phyloP scores from a whole-genome alignment of 2,888 invertebrate genomes.

The Amphipoea lucens region DNA sequence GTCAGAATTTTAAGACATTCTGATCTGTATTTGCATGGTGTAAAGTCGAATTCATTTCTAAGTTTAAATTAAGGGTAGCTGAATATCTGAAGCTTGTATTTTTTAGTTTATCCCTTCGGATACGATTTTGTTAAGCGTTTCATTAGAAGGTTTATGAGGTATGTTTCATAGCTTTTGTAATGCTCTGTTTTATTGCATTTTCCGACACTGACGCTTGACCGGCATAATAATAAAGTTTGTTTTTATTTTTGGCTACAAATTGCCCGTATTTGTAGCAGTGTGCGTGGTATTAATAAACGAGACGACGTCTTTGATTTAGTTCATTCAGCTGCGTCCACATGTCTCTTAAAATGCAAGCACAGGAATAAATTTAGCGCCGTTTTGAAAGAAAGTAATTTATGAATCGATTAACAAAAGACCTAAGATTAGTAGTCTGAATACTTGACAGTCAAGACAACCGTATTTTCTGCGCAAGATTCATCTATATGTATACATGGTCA shows the following conservation, averaged over 20 bases:
- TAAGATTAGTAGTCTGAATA: not conserved
- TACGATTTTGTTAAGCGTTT: slow-evolving; percentile 78
- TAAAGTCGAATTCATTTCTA: slow-evolving; percentile 65
- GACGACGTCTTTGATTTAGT: slow-evolving; percentile 63
- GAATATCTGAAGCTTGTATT: slow-evolving; percentile 66
- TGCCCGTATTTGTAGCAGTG: slow-evolving; percentile 57
- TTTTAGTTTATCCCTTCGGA: slow-evolving; percentile 72
- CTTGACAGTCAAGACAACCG: not conserved
- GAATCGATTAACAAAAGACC: slow-evolving; percentile 20
- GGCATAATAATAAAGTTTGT: slow-evolving; percentile 34
- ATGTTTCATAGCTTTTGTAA: slow-evolving; percentile 70
- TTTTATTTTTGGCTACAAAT: slow-evolving; percentile 62
- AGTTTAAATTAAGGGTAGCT: slow-evolving; percentile 60
- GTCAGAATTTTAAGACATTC: slow-evolving; percentile 46
- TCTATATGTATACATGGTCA: no score
- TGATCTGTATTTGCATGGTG: slow-evolving; percentile 62
- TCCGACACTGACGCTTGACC: slow-evolving; percentile 23
- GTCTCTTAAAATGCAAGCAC: slow-evolving; percentile 33
- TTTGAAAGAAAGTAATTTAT: slow-evolving; percentile 31
- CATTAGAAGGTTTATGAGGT: slow-evolving; percentile 73
- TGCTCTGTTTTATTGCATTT: slow-evolving; percentile 37
- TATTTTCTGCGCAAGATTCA: not conserved
- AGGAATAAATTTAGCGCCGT: slow-evolving; percentile 34
- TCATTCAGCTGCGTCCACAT: slow-evolving; percentile 54
- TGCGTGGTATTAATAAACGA: slow-evolving; percentile 61